Evolutionary conservation across 1,140 invertebrate genomes (phyloP).

Genomic region (Pemphigus obesinymphae): DNA sequence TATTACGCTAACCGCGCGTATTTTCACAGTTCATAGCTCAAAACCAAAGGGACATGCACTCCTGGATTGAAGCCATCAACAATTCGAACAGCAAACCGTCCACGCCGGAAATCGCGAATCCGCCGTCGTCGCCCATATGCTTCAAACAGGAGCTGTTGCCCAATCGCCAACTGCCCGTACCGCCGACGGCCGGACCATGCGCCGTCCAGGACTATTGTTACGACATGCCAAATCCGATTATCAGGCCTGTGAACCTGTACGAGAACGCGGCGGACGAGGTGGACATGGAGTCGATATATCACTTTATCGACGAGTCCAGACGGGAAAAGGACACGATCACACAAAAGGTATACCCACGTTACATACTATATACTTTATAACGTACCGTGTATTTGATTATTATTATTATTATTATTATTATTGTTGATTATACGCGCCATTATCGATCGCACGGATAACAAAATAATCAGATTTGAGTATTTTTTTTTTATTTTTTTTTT

Average conservation of each 20-base stretch:
- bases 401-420: not conserved
- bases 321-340: not conserved
- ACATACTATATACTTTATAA: no score
- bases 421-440: not conserved
- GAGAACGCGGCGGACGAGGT: constrained; percentile 9
- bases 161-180: constrained; percentile 3
- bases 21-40: constrained; percentile 42
- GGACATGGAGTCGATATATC: constrained; percentile 21
- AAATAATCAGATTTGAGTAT: no score
- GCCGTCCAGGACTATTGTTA: constrained; percentile 7
- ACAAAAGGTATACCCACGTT: not conserved
- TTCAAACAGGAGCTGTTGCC: constrained; percentile 29
- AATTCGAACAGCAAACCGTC: not conserved
- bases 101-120: not conserved
- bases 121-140: not conserved
- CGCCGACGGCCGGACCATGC: not conserved
- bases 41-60: constrained; percentile 40
- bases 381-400: no score
- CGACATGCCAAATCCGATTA: constrained; percentile 23
- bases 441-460: not conserved
- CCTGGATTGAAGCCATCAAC: constrained; percentile 42
- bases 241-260: constrained; percentile 18
- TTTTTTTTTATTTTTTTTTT: no score
- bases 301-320: constrained; percentile 25
- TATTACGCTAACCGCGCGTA: not conserved